Base-by-base conservation (phyloP, 2,888 invertebrate species). In the Pterostichus niger region DNA sequence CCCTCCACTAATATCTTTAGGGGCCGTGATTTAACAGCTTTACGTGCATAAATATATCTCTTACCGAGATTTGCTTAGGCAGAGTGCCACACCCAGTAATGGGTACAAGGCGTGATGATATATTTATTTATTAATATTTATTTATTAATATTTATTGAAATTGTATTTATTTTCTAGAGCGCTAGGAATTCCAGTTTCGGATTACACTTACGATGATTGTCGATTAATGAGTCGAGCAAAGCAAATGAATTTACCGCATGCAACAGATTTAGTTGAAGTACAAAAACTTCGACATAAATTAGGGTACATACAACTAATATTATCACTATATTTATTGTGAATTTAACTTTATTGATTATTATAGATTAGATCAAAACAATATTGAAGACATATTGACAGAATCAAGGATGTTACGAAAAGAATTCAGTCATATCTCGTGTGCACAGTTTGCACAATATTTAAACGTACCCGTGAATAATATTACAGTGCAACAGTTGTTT, bases 121-220 rank as follows among this genome's bases (percentile, higher is more conserved):
- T n/a, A n/a, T n/a, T n/a, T n/a, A n/a, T n/a, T n/a, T n/a, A n/a
- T n/a, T 49, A 13, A 49, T 49, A 49, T n/a, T n/a, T 49, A 10
- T n/a, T 49, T 24, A 24, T 11, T 1, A 49, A n/a, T n/a, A 49
- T n/a, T 13, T 49, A 49, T n/a, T 0, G 9, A n/a, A 11, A 13
- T 49, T 13, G 15, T 56, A 2, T 24, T 24, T 24, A 24, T 2
- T 40, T 91, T 91, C 9, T 89, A 98, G 98, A 87, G 95, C 96
- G 1, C 90, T 98, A 13, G 94, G 95, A 1, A 93, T 98, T 54
- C 98, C 98, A 3, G 95, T 96, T 0, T 93, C 97, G 59, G 97
- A 98, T 89, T 98, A 97, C 89, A 96, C 97, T 0, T 98, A 96
- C 89, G 97, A 98, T 88, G 98, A 98, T 90, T 97, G 97, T 86